Base-by-base conservation (phyloP, 2,113 vertebrate genomes). In the Pipra filicauda region DNA sequence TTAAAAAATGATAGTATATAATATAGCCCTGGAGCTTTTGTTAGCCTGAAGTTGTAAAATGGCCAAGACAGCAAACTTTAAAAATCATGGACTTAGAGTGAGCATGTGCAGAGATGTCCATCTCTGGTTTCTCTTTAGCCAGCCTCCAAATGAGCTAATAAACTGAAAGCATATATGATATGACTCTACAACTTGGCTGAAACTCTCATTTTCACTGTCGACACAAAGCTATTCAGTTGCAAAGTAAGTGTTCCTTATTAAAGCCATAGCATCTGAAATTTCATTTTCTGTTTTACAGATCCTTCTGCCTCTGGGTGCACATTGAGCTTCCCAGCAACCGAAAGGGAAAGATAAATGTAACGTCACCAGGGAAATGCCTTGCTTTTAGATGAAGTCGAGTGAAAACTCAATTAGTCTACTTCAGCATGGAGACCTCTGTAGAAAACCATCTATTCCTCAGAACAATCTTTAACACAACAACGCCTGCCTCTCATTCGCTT, bases 91-190 rank as follows among this genome's bases (percentile, higher is more conserved):
- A 69, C 52, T 82, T 44, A 85, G 69, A 95, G 46, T 58, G 94
- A 97, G 96, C 93, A 96, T 96, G 93, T 97, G 93, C 94, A 96
- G 93, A 94, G 84, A 94, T 95, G 89, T 93, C 95, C 94, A 95
- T 92, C 95, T 97, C 96, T 93, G 91, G 82, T 96, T 96, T 96
- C 92, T 93, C 85, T 96, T 91, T n/a, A 97, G 77, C 83, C 74
- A 62, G 86, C 80, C 85, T 92, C 92, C 88, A 96, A 95, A 96
- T 87, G 92, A 95, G 96, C 96, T 97, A 96, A 96, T 97, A 97
- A 97, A 97, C 93, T 92, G 94, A 82, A 97, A 95, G 91, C 82
- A 88, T 91, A 95, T 80, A 97, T 78, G 91, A 93, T 94, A 91
- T 49, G 93, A 93, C 89, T 93, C 88, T 74, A 74, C 90, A 88